phyloP scores from a whole-genome alignment of 2,113 vertebrate genomes.

The Poeciliopsis turrubarensis region DNA sequence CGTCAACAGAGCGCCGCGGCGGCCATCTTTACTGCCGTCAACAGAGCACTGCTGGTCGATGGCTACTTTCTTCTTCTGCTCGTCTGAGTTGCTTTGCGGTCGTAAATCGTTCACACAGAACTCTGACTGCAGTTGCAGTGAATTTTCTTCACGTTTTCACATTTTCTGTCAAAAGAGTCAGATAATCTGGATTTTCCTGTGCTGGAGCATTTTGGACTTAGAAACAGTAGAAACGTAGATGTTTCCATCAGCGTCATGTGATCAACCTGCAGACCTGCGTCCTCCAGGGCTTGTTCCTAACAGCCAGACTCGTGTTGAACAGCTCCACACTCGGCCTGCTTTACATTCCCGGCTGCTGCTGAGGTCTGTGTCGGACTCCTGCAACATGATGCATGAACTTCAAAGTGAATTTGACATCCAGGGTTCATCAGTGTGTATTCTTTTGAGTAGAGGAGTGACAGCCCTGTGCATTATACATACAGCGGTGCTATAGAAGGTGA shows the following conservation, averaged over 20 bases:
- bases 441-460: slow-evolving; percentile 36
- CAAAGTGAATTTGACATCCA: slow-evolving; percentile 52
- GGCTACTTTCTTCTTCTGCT: no score
- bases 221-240: background rate
- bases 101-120: no score
- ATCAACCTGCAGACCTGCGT: slow-evolving; percentile 37
- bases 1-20: no score
- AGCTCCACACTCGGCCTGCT: slow-evolving; percentile 26
- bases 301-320: slow-evolving; percentile 12
- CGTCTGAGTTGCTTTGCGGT: no score
- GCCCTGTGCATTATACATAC: slow-evolving; percentile 45
- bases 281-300: slow-evolving; percentile 19
- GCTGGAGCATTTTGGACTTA: slow-evolving; percentile 1
- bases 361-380: slow-evolving; percentile 29
- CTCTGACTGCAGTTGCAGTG: no score
- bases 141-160: background rate
- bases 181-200: background rate
- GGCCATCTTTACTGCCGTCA: no score
- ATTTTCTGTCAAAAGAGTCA: background rate
- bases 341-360: slow-evolving; percentile 43
- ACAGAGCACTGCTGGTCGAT: no score
- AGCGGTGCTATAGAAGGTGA: slow-evolving; percentile 12
- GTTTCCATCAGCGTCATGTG: background rate
- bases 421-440: slow-evolving; percentile 30
- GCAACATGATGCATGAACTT: slow-evolving; percentile 36